Conservation (phyloP, 2,797 vertebrate species). For the Onychomys arenicola region DNA sequence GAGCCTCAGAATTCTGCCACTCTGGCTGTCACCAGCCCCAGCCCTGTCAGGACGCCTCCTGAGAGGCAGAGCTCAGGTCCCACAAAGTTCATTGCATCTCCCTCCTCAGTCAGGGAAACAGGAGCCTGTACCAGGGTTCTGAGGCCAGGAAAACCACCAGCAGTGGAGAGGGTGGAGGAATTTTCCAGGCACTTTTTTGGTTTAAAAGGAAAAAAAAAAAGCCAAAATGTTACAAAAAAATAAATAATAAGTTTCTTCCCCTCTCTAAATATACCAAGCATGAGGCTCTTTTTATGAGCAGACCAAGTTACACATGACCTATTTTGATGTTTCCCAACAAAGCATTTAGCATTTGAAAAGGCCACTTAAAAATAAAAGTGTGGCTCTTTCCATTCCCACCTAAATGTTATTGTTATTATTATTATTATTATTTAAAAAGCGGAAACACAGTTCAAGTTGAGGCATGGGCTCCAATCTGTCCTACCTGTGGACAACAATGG, state of each 20-base stretch:
- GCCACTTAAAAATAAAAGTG: conserved; percentile 65
- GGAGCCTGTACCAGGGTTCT: not conserved
- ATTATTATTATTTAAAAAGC: not conserved
- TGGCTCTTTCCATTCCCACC: conserved; percentile 60
- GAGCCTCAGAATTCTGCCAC: not conserved
- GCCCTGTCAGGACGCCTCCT: not conserved
- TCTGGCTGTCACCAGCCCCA: not conserved
- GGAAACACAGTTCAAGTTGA: not conserved
- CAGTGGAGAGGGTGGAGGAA: not conserved
- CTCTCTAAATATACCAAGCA: conserved; percentile 58
- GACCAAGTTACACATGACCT: conserved; percentile 55
- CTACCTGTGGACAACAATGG: not conserved
- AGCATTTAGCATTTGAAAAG: conserved; percentile 60
- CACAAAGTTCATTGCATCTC: not conserved
- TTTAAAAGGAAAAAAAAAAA: conserved; percentile 66
- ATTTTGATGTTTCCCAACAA: conserved; percentile 67
- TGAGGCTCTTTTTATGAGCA: conserved; percentile 55
- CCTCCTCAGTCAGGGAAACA: not conserved
- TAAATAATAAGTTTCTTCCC: conserved; percentile 19
- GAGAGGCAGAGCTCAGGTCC: not conserved
- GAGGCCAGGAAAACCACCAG: conserved; percentile 61
- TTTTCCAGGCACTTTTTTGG: conserved; percentile 70
- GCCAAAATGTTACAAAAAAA: not conserved
- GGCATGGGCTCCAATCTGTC: not conserved
- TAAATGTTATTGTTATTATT: conserved; percentile 1